Evolutionary conservation across 2,113 vertebrate genomes (phyloP).

Genomic region (Callospermophilus lateralis): DNA sequence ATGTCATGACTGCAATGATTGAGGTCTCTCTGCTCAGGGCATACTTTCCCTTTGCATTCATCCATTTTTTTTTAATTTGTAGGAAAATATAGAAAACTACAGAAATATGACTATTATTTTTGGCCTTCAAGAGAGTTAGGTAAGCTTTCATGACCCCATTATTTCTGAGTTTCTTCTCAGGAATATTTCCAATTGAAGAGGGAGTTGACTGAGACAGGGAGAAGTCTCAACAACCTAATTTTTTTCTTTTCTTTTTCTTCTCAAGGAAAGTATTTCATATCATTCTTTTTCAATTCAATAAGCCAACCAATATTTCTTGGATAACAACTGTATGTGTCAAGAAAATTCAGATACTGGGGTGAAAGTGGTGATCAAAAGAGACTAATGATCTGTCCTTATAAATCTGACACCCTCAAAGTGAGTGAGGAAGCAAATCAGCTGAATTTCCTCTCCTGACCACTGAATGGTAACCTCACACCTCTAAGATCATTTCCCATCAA

Average conservation of each 20-base stretch:
- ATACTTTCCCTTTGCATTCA: not conserved
- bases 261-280: slow-evolving; percentile 12
- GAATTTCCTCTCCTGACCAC: not conserved
- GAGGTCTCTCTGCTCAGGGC: not conserved
- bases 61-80: not conserved
- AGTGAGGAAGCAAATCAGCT: not conserved
- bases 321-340: not conserved
- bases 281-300: not conserved
- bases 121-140: not conserved
- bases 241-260: not conserved
- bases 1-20: not conserved
- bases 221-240: not conserved
- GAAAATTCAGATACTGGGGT: not conserved
- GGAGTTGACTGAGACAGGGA: not conserved
- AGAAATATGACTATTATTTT: not conserved
- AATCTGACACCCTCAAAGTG: not conserved
- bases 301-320: slow-evolving; percentile 35
- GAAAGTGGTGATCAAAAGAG: not conserved
- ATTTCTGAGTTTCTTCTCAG: not conserved
- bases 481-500: not conserved
- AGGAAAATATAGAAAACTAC: not conserved
- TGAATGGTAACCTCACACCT: not conserved
- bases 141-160: not conserved
- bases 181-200: not conserved
- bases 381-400: not conserved